Evolutionary conservation across 2,888 invertebrate genomes (phyloP), one percentile per base, ranked within the genome.

Genomic region (Drosophila hamatofila): DNA sequence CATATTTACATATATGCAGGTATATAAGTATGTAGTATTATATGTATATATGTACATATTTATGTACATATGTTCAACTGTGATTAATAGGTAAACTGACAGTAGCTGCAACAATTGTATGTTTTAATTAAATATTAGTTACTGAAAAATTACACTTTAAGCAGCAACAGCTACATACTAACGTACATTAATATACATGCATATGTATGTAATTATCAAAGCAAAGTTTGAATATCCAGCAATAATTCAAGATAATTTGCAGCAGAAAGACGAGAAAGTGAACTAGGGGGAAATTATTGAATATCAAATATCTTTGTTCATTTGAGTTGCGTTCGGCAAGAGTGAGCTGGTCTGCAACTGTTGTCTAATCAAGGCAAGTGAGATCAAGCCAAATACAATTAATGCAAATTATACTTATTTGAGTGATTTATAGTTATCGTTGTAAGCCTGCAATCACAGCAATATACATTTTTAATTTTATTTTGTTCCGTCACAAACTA

Each of bases 71-170:
- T 39, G 52, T 39, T 37, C 48, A 18, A 16, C 35, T 72, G 66
- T 73, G 55, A 73, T 72, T 72, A 72, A 56, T 66, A 55, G 42
- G 25, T 41, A 44, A 55, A 18, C 35, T 39, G 30, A n/a, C 33
- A 52, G 23, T 16, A 18, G 23, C 35, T 12, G 39, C 11, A 39
- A 39, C 39, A 54, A 54, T 39, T 16, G 25, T 4, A 54, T 39
- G 12, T 27, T 27, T 14, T 25, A 39, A 54, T 54, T 54, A 54
- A 54, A 39, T 54, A 54, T 54, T 39, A 25, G 1, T n/a, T 39
- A 39, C 6, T n/a, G 18, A 39, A 54, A 37, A 54, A 39, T 37
- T 49, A 18, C 18, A 14, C 30, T 33, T 33, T 3, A 35, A 52
- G 33, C 16, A 51, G 30, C 30, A 14, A 16, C 21, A 49, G 14